Evolutionary conservation across 2,888 invertebrate species (phyloP).

Genomic region (Clepsis dumicolana): DNA sequence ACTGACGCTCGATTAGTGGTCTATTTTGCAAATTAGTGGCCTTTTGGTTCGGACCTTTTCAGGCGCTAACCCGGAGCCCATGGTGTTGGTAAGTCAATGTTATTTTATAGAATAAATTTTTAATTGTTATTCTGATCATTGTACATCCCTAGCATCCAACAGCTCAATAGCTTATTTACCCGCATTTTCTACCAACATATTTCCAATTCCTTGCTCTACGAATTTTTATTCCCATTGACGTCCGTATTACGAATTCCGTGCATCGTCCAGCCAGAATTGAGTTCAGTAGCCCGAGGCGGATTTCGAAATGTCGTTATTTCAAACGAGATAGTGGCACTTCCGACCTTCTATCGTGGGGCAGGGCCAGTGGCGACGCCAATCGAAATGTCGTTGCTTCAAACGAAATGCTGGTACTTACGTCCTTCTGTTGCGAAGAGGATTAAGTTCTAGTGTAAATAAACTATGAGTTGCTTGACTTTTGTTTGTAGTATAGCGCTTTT

Average conservation of each 20-base stretch:
- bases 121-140: not conserved
- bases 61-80: too few species aligned
- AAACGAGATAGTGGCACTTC: not conserved
- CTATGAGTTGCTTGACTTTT: not conserved
- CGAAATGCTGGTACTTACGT: not conserved
- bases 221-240: conserved; percentile 32
- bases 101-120: too few species aligned
- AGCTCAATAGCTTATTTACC: conserved; percentile 15
- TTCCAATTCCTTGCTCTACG: conserved; percentile 28
- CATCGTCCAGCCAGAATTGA: conserved; percentile 34
- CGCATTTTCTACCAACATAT: conserved; percentile 18
- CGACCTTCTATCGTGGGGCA: not conserved
- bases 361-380: conserved; percentile 5
- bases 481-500: not conserved
- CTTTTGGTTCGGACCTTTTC: too few species aligned
- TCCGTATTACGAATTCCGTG: conserved; percentile 28
- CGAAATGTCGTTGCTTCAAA: conserved; percentile 6
- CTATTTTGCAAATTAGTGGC: too few species aligned
- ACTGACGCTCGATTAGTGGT: too few species aligned
- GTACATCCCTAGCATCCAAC: not conserved
- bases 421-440: conserved; percentile 1
- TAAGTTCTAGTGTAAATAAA: conserved; percentile 17
- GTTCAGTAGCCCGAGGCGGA: conserved; percentile 23
- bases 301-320: conserved; percentile 11
- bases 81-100: too few species aligned